Conservation (phyloP, 2,888 invertebrate genomes). For the Ectobius pallidus region DNA sequence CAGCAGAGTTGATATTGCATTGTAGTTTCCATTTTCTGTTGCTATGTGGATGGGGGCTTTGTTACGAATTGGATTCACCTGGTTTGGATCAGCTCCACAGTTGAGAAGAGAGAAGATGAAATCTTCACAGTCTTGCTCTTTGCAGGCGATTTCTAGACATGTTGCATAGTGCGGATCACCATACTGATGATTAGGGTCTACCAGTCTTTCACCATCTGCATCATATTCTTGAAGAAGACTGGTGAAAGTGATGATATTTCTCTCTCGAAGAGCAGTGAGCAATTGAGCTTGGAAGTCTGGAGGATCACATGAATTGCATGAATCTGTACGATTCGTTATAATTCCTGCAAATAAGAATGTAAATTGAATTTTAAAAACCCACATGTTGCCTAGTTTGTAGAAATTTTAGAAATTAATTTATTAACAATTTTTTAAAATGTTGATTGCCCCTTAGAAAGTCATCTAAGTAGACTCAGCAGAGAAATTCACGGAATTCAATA, state of each 20-base stretch:
- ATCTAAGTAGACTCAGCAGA: too few species aligned
- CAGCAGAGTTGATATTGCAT: conserved; percentile 7
- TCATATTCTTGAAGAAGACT: not conserved
- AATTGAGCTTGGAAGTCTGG: conserved; percentile 7
- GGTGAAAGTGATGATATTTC: not conserved
- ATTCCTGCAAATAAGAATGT: not conserved
- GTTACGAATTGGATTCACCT: conserved; percentile 13
- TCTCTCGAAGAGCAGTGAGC: conserved; percentile 2
- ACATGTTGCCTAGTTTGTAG: too few species aligned
- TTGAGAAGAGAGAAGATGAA: not conserved
- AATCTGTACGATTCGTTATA: not conserved
- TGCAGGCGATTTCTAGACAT: conserved; percentile 20
- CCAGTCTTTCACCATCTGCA: conserved; percentile 5
- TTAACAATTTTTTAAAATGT: too few species aligned
- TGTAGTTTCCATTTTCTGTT: conserved; percentile 10
- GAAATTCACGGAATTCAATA: too few species aligned
- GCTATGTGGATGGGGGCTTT: conserved; percentile 18
- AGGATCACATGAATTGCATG: not conserved
- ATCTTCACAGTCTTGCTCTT: not conserved
- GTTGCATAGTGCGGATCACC: conserved; percentile 24
- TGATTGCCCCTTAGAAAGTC: too few species aligned
- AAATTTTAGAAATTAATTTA: too few species aligned
- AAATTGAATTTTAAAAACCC: too few species aligned
- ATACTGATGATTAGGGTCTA: conserved; percentile 24
- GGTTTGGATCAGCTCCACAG: conserved; percentile 19